Conservation (phyloP, 30 jellyfish, hydroid and myxozoan genomes). For the Sanderia malayensis region DNA sequence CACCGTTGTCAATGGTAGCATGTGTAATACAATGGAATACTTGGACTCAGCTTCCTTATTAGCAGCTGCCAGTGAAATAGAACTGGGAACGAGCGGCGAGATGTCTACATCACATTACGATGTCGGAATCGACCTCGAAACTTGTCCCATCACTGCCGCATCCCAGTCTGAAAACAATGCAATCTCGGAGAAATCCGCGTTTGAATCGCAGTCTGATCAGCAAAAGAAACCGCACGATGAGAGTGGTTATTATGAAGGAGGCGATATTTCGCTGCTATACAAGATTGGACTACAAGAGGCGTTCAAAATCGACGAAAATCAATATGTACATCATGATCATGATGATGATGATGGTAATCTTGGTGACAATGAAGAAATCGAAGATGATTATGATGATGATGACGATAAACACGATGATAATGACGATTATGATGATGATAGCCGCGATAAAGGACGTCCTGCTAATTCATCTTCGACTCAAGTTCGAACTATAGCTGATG, state of each 20-base stretch:
- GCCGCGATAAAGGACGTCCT: too few species aligned
- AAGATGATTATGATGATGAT: not conserved
- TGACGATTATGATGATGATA: not conserved
- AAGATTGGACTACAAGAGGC: constrained; percentile 21
- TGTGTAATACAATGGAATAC: constrained; percentile 44
- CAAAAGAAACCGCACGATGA: not conserved
- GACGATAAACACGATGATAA: not conserved
- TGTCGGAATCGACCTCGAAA: constrained; percentile 36
- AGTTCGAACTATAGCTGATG: too few species aligned
- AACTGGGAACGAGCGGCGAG: constrained; percentile 48
- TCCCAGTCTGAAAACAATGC: not conserved
- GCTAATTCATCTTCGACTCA: too few species aligned
- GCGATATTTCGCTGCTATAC: constrained; percentile 8
- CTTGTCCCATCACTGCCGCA: constrained; percentile 18
- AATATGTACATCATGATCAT: not conserved
- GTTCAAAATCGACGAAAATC: not conserved
- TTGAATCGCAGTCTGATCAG: not conserved
- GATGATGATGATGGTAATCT: not conserved
- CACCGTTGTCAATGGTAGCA: constrained; percentile 50
- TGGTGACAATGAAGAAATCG: not conserved
- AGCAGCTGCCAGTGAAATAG: constrained; percentile 45
- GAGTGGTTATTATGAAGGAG: not conserved
- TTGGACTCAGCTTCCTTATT: constrained; percentile 39
- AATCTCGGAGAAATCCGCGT: not conserved
- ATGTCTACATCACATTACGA: constrained; percentile 39